Conservation (phyloP, 2,113 vertebrate species). For the Semnornis frantzii region DNA sequence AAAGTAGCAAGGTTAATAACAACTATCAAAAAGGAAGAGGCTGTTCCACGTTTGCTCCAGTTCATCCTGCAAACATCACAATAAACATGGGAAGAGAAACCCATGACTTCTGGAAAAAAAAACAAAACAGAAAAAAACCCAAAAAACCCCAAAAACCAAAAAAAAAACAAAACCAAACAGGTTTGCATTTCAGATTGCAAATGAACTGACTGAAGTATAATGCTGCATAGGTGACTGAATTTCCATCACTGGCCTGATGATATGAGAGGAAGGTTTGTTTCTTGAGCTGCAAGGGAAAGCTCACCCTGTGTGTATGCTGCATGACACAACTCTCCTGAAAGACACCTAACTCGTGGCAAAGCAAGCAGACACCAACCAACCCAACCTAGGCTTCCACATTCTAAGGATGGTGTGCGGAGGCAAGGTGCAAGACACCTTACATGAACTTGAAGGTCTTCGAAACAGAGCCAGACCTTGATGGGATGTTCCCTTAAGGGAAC, state of each 20-base stretch:
- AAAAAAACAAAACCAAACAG: neutral
- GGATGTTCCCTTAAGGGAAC: neutral
- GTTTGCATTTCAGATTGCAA: neutral
- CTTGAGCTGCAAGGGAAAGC: neutral
- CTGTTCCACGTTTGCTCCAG: neutral
- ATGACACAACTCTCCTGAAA: neutral
- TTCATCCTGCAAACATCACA: neutral
- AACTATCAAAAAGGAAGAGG: neutral
- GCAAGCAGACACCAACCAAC: neutral
- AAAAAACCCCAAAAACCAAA: neutral
- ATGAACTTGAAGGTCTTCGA: neutral
- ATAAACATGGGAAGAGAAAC: neutral
- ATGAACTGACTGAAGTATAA: neutral
- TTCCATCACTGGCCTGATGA: rapidly evolving
- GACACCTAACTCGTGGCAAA: neutral
- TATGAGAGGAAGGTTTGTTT: neutral
- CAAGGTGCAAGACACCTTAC: neutral
- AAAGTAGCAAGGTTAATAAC: neutral
- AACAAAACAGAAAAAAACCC: neutral
- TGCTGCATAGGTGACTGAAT: neutral
- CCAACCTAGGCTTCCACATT: neutral
- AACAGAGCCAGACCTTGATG: neutral
- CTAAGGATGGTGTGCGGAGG: neutral
- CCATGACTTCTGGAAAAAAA: neutral
- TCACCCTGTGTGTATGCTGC: neutral